Percentiles rank a stretch among this genome's conserved stretches.
phyloP scores from a whole-genome alignment of 2,888 invertebrate species.

The Eretmocerus hayati region DNA sequence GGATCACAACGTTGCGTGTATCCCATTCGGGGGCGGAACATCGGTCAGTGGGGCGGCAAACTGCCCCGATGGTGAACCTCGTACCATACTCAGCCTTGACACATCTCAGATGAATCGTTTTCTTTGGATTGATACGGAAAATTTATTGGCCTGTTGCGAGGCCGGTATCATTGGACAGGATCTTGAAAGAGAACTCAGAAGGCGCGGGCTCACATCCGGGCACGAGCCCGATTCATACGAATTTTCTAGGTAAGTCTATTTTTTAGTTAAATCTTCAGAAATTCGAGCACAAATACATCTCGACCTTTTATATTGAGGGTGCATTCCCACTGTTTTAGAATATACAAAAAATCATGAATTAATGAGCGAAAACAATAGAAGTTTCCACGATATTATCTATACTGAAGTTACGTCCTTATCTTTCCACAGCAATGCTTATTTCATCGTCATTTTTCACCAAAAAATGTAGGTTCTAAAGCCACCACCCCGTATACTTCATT shows the following conservation, averaged over 20 bases:
- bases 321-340: too few species aligned
- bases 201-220: constrained; percentile 79
- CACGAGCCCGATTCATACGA: constrained; percentile 99
- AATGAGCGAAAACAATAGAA: too few species aligned
- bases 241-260: constrained; percentile 71
- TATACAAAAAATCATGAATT: too few species aligned
- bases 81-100: constrained; percentile 84
- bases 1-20: constrained; percentile 68
- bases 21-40: constrained; percentile 93
- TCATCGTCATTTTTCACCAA: too few species aligned
- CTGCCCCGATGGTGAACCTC: constrained; percentile 70
- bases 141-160: constrained; percentile 76
- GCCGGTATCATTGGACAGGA: constrained; percentile 93
- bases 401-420: too few species aligned
- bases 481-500: too few species aligned
- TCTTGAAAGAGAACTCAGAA: constrained; percentile 74
- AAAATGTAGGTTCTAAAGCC: too few species aligned
- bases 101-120: constrained; percentile 94
- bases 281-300: too few species aligned
- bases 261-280: too few species aligned
- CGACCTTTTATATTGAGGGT: too few species aligned
- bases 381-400: too few species aligned
- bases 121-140: constrained; percentile 84
- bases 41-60: constrained; percentile 83
- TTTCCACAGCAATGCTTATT: too few species aligned